phyloP scores from a whole-genome alignment of 2,888 invertebrate genomes.

The Plebejus anna region DNA sequence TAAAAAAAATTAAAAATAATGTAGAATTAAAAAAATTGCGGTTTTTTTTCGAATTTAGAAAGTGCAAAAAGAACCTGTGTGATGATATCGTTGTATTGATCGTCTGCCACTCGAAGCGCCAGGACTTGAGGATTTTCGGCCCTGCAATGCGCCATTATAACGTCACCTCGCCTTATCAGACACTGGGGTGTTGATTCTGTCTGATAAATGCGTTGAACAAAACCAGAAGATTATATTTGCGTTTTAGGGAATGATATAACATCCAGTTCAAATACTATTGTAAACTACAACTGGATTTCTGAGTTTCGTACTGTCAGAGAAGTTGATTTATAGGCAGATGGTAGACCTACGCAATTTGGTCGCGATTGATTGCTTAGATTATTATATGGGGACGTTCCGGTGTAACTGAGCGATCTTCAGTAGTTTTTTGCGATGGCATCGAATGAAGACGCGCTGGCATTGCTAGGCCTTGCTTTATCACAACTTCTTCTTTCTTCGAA shows the following conservation, averaged over 20 bases:
- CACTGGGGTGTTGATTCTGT: conserved; percentile 52
- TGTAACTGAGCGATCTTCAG: too few relatives aligned
- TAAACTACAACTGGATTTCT: background rate
- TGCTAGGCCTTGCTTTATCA: too few relatives aligned
- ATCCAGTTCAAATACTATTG: background rate
- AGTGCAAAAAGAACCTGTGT: conserved; percentile 32
- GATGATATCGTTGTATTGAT: conserved; percentile 49
- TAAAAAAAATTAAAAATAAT: background rate
- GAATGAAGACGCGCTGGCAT: too few relatives aligned
- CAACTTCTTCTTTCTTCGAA: too few relatives aligned
- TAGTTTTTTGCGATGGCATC: too few relatives aligned
- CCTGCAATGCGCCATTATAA: conserved; percentile 73
- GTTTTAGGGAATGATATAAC: background rate
- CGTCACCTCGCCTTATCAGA: conserved; percentile 58
- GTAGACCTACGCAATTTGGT: background rate
- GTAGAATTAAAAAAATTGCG: conserved; percentile 4
- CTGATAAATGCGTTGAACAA: conserved; percentile 44
- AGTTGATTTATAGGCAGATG: too few relatives aligned
- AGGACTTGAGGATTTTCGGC: conserved; percentile 53
- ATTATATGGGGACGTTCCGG: too few relatives aligned
- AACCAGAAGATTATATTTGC: background rate
- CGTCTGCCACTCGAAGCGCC: conserved; percentile 47
- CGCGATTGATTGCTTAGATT: too few relatives aligned
- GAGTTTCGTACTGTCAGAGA: background rate
- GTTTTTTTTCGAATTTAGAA: conserved; percentile 24